Base-by-base conservation (phyloP, 2,113 vertebrate species). In the Larimichthys crocea region DNA sequence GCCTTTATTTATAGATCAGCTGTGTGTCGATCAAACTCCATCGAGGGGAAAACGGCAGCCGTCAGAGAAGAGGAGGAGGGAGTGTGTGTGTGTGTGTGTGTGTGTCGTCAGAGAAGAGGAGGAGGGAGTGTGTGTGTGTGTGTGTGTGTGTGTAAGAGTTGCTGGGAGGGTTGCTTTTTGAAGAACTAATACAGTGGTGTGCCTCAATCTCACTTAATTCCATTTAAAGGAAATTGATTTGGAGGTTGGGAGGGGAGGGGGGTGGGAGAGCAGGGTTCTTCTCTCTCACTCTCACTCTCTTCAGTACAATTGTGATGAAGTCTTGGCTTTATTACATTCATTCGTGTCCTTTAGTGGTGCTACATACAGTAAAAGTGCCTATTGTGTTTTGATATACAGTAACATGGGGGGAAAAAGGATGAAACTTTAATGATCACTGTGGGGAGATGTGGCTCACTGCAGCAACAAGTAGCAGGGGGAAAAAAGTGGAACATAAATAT, bases 1-100 rank as follows among this genome's bases (percentile, higher is more conserved):
- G 94, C 95, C 94, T 96, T 96, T 97, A 97, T 97, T 98, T 98
- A 97, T 97, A 97, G 96, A 97, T 97, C 94, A 95, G 94, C 94
- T 94, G 95, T 93, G 89, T 93, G 96, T 97, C 96, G 95, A 96
- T 97, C 97, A 96, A 90, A 93, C 40, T 12, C 92, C 96, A 96
- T 95, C 93, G 85, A 95, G 80, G 73, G 78, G 79, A 59, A 77
- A 79, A 77, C 29, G 15, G 76, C 49, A 59, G 85, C 78, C 63
- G 76, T 46, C 57, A 55, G 78, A 72, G 87, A 74, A 44, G 61
- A 75, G 44, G 7, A 79, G 78, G 29, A 70, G 63, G 64, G 62
- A 3, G 10, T 15, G 40, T 59, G 60, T 50, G 67, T 35, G 67
- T 68, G 71, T 70, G 73, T 35, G 31, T 35, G 31, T 35, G 6